A percentile compares a stretch with the other conserved stretches of the same genome.
Conservation (phyloP, 2,113 vertebrate species). For the Lichenostomus cassidix region DNA sequence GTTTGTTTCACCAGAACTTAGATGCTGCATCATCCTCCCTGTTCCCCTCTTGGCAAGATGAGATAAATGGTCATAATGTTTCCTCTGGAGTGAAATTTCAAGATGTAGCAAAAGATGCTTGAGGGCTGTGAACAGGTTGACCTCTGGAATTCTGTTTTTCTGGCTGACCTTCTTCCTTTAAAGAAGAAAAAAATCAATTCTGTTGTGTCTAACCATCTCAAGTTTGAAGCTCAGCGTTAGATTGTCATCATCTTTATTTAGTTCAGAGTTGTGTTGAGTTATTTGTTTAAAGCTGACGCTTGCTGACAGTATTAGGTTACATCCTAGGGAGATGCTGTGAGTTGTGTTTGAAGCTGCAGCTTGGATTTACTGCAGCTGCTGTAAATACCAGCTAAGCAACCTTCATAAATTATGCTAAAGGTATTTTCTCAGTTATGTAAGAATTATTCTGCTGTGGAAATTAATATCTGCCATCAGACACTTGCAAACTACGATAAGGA, state of each 20-base stretch:
- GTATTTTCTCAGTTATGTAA: conserved; percentile 6
- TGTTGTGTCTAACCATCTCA: not conserved
- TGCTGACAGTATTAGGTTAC: conserved; percentile 68
- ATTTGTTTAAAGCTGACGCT: conserved; percentile 40
- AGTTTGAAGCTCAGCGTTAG: conserved; percentile 1
- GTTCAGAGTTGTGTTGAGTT: not conserved
- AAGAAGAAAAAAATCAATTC: not conserved
- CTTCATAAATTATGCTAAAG: conserved; percentile 51
- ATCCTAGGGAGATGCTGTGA: not conserved
- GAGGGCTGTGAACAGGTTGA: not conserved
- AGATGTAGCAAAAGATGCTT: not conserved
- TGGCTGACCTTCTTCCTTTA: not conserved
- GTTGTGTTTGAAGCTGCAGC: conserved; percentile 39
- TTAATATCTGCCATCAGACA: not conserved
- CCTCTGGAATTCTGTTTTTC: not conserved
- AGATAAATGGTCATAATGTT: not conserved
- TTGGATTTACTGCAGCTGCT: conserved; percentile 42
- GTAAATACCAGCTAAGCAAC: conserved; percentile 44
- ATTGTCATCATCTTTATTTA: conserved; percentile 54
- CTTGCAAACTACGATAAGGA: not conserved
- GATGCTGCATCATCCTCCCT: not conserved
- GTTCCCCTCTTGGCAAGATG: not conserved
- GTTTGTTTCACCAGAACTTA: not conserved
- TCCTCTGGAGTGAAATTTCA: not conserved
- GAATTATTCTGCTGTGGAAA: not conserved